Evolutionary conservation across 1,140 invertebrate species (phyloP).

Genomic region (Leptinotarsa undecemlineata): DNA sequence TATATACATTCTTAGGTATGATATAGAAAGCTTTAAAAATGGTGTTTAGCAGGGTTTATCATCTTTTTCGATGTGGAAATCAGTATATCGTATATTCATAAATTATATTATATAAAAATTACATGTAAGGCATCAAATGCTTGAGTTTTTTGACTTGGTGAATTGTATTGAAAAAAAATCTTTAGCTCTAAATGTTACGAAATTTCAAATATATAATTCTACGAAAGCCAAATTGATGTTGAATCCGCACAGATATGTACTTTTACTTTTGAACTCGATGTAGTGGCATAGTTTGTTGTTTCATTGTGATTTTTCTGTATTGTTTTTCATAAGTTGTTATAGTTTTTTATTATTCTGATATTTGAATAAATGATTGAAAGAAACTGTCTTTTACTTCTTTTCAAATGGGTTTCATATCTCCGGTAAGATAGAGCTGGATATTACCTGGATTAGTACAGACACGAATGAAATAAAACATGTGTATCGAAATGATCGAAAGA

Average conservation of each 20-base stretch:
- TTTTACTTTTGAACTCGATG: not conserved
- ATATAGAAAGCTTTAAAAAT: constrained; percentile 40
- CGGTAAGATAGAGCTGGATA: too few relatives aligned
- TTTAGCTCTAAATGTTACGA: not conserved
- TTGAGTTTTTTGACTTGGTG: constrained; percentile 13
- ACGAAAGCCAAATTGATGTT: not conserved
- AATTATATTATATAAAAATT: not conserved
- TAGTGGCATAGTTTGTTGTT: constrained; percentile 8
- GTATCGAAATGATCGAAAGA: too few relatives aligned
- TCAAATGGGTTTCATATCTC: too few relatives aligned
- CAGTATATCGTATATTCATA: constrained; percentile 21
- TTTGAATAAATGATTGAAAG: not conserved
- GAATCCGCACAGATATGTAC: not conserved
- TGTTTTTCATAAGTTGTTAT: constrained; percentile 9
- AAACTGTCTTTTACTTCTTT: not conserved
- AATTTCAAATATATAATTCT: constrained; percentile 8
- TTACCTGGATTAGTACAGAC: too few relatives aligned
- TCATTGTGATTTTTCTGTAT: constrained; percentile 4
- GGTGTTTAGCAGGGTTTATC: constrained; percentile 43
- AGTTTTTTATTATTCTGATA: not conserved
- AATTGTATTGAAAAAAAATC: not conserved
- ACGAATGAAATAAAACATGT: too few relatives aligned
- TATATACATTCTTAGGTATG: constrained; percentile 33
- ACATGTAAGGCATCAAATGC: constrained; percentile 8
- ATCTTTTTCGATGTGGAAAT: constrained; percentile 34